Evolutionary conservation across 2,888 invertebrate species (phyloP).

Genomic region (Stratiomys singularior): DNA sequence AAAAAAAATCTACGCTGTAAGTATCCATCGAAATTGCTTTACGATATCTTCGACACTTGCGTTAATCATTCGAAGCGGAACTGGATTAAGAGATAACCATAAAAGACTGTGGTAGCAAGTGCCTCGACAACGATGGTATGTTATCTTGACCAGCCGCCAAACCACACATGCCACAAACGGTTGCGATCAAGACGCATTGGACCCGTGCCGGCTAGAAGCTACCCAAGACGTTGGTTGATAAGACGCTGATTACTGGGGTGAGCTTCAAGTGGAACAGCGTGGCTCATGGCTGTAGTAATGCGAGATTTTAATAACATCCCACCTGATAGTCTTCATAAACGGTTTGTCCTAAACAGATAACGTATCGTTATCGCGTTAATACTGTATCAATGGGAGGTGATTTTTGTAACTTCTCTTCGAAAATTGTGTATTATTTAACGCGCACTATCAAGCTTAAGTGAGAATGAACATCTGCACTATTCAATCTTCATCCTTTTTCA

Average conservation of each 20-base stretch:
- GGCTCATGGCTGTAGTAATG: no score
- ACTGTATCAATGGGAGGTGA: no score
- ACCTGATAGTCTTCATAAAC: no score
- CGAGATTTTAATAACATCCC: no score
- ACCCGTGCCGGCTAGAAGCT: constrained; percentile 37
- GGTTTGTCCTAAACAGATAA: no score
- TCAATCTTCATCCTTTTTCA: no score
- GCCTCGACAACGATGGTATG: not conserved
- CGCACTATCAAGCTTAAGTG: no score
- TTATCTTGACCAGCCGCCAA: constrained; percentile 39
- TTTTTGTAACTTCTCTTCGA: no score
- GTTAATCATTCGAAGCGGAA: constrained; percentile 52
- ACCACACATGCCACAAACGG: constrained; percentile 15
- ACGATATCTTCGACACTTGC: constrained; percentile 51
- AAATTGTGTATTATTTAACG: no score
- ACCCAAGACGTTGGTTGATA: not conserved
- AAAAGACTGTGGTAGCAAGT: constrained; percentile 44
- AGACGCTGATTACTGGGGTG: not conserved
- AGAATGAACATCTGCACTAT: no score
- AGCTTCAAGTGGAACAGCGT: no score
- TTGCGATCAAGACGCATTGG: not conserved
- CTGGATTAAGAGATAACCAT: constrained; percentile 53
- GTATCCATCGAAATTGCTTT: constrained; percentile 36
- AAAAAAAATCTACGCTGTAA: constrained; percentile 21
- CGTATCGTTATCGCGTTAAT: no score